phyloP scores from a whole-genome alignment of 2,888 invertebrate genomes.

The Amphipyra tragopoginis region DNA sequence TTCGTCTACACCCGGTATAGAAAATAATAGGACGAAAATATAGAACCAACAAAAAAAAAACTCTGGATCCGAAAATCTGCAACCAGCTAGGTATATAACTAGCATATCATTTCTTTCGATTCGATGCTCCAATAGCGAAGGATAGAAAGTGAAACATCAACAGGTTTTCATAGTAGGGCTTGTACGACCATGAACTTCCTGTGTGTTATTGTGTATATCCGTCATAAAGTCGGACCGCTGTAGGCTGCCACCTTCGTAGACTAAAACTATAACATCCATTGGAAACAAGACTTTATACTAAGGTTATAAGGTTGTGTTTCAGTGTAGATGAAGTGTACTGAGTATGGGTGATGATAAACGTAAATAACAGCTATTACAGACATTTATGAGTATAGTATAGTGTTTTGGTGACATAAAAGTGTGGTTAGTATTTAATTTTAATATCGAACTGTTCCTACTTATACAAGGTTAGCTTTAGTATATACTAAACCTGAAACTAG shows the following conservation, averaged over 20 bases:
- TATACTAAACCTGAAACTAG: too few relatives aligned
- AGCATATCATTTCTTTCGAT: conserved; percentile 17
- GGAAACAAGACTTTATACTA: conserved; percentile 23
- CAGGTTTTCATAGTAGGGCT: conserved; percentile 64
- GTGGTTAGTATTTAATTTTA: too few relatives aligned
- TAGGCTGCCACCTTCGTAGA: conserved; percentile 47
- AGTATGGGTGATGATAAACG: background rate
- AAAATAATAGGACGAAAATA: too few relatives aligned
- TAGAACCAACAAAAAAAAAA: too few relatives aligned
- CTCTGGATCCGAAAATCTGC: too few relatives aligned
- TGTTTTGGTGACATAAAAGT: conserved; percentile 3
- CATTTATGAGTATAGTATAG: conserved; percentile 31
- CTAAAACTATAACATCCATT: conserved; percentile 10
- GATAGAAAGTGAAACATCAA: conserved; percentile 71
- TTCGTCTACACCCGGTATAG: too few relatives aligned
- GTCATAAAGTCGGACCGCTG: conserved; percentile 54
- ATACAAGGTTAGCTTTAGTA: too few relatives aligned
- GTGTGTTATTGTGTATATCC: conserved; percentile 66
- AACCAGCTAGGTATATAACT: background rate
- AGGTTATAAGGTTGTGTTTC: conserved; percentile 13
- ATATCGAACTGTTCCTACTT: too few relatives aligned
- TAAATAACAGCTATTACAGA: background rate
- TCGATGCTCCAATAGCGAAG: conserved; percentile 35
- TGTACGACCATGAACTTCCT: conserved; percentile 83
- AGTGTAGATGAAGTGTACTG: background rate